Evolutionary conservation across 2,113 vertebrate species (phyloP).

Genomic region (Eulemur macaco): DNA sequence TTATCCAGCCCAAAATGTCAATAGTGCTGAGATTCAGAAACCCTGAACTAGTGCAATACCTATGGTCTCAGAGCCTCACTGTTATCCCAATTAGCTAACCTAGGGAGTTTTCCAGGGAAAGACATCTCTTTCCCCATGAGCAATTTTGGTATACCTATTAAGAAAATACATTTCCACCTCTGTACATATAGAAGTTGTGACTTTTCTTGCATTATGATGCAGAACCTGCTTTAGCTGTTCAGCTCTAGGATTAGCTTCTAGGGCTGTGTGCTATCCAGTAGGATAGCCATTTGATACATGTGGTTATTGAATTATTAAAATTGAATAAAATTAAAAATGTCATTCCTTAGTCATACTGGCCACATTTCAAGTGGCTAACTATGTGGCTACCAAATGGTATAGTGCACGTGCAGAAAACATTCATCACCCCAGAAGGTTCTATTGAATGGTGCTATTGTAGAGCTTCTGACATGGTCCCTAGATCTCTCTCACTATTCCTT

Average conservation of each 20-base stretch:
- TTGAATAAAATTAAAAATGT: background rate
- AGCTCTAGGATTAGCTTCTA: background rate
- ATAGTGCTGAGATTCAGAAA: background rate
- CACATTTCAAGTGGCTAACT: background rate
- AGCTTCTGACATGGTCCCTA: background rate
- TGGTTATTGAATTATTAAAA: background rate
- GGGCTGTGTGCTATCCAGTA: background rate
- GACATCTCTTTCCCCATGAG: background rate
- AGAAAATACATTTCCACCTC: background rate
- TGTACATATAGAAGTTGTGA: background rate
- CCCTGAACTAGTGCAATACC: accelerated
- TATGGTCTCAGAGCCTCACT: background rate
- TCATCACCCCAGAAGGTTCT: background rate
- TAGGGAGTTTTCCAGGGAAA: background rate
- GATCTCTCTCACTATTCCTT: background rate
- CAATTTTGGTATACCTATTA: background rate
- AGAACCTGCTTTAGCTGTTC: background rate
- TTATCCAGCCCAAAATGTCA: background rate
- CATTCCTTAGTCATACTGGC: background rate
- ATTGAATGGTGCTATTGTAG: background rate
- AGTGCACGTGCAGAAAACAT: background rate
- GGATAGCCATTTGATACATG: background rate
- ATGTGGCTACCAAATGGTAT: background rate
- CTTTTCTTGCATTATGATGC: background rate
- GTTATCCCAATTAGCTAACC: background rate